Conservation (phyloP, 2,888 invertebrate species). For the Lasioglossum oenotherae region DNA sequence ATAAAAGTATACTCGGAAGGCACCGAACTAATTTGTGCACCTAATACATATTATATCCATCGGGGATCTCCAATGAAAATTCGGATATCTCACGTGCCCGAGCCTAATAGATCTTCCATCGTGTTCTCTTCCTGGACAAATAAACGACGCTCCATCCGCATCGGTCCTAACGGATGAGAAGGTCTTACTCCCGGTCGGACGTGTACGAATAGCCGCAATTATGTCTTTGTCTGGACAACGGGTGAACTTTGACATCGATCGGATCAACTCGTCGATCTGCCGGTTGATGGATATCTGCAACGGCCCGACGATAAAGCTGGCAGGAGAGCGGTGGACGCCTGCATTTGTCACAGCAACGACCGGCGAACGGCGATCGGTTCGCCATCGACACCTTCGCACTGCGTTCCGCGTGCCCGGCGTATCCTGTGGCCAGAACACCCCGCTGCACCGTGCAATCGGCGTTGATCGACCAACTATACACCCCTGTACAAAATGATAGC, state of each 20-base stretch:
- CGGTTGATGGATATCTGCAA: background rate
- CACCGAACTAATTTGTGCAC: too few species aligned
- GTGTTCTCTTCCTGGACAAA: slow-evolving; percentile 1
- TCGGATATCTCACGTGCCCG: background rate
- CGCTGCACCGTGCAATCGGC: slow-evolving; percentile 79
- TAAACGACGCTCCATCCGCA: background rate
- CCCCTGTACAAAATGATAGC: background rate
- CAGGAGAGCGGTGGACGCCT: slow-evolving; percentile 47
- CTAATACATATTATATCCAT: too few species aligned
- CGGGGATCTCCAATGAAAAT: background rate
- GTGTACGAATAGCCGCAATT: slow-evolving; percentile 12
- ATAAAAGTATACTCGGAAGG: too few species aligned
- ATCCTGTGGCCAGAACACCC: slow-evolving; percentile 77
- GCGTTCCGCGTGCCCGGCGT: slow-evolving; percentile 80
- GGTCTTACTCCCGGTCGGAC: background rate
- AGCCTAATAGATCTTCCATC: background rate
- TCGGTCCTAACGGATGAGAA: background rate
- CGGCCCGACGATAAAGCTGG: slow-evolving; percentile 26
- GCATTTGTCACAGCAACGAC: slow-evolving; percentile 74
- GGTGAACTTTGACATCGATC: slow-evolving; percentile 16
- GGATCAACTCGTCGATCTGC: slow-evolving; percentile 19
- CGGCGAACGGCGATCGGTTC: slow-evolving; percentile 73
- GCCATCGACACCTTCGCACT: slow-evolving; percentile 78
- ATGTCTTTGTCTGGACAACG: slow-evolving; percentile 15
- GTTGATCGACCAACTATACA: slow-evolving; percentile 74